Conservation (phyloP, 2,113 vertebrate species). For the Tenrec ecaudatus region DNA sequence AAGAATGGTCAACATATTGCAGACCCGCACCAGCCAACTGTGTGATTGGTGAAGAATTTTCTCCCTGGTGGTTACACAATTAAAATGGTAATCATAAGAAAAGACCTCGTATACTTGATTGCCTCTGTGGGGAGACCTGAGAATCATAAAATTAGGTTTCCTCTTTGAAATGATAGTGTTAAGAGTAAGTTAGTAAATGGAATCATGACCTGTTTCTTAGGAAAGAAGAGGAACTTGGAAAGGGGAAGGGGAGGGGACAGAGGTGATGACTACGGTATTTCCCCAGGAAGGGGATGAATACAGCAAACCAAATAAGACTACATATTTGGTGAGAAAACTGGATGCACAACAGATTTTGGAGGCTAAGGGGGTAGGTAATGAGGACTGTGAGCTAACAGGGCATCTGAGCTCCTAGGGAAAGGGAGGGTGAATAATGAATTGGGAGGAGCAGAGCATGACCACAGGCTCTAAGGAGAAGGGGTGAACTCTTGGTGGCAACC, state of each 20-base stretch:
- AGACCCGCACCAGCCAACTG: not conserved
- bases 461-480: not conserved
- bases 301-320: not conserved
- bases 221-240: not conserved
- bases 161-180: constrained; percentile 4
- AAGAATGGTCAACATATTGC: not conserved
- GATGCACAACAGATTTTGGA: constrained; percentile 37
- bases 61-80: not conserved
- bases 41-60: not conserved
- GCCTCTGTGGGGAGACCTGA: not conserved
- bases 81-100: not conserved
- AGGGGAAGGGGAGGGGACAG: not conserved
- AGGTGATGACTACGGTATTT: not conserved
- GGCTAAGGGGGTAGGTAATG: not conserved
- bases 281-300: not conserved
- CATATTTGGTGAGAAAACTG: constrained; percentile 41
- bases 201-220: not conserved
- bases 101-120: not conserved
- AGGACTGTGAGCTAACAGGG: constrained; percentile 46
- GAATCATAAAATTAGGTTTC: constrained; percentile 22
- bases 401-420: constrained; percentile 52
- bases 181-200: constrained; percentile 55
- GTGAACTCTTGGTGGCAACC: not conserved
- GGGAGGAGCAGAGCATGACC: not conserved
- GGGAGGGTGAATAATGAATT: constrained; percentile 30